A percentile compares a stretch with the other conserved stretches of the same genome.
Conservation (phyloP, 1,140 invertebrate species). For the Yoshiicerus persimilis region DNA sequence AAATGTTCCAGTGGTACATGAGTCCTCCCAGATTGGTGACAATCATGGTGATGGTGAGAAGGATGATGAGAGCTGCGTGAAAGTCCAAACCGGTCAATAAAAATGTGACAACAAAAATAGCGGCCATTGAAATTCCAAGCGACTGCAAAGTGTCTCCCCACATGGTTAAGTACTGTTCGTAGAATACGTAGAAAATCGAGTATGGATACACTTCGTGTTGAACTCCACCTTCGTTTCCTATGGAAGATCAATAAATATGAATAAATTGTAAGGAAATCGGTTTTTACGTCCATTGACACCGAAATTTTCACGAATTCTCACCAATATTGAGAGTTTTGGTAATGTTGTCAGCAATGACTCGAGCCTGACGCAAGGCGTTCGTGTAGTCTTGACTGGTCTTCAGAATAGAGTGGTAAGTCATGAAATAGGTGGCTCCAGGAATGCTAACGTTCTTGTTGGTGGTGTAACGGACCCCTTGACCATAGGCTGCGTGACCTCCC, state of each 20-base stretch:
- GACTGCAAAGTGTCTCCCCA: conserved; percentile 87
- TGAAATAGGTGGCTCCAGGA: conserved; percentile 81
- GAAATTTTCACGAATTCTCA: conserved; percentile 29
- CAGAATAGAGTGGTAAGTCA: conserved; percentile 93
- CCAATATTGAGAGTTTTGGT: conserved; percentile 69
- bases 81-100: conserved; percentile 91
- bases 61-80: conserved; percentile 82
- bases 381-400: conserved; percentile 92
- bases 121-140: conserved; percentile 80
- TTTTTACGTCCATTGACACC: not conserved
- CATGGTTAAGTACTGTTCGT: conserved; percentile 98
- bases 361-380: conserved; percentile 76
- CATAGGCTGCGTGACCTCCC: conserved; percentile 81
- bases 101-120: conserved; percentile 93
- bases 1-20: conserved; percentile 93
- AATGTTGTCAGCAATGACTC: conserved; percentile 78
- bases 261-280: not conserved
- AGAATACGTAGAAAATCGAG: conserved; percentile 94
- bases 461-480: conserved; percentile 58
- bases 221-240: not conserved
- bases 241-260: not conserved
- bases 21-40: conserved; percentile 87
- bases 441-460: conserved; percentile 52
- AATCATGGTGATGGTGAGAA: conserved; percentile 92
- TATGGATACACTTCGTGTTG: conserved; percentile 42